Evolutionary conservation across 2,888 invertebrate species (phyloP).

Genomic region (Frankliniella intonsa): DNA sequence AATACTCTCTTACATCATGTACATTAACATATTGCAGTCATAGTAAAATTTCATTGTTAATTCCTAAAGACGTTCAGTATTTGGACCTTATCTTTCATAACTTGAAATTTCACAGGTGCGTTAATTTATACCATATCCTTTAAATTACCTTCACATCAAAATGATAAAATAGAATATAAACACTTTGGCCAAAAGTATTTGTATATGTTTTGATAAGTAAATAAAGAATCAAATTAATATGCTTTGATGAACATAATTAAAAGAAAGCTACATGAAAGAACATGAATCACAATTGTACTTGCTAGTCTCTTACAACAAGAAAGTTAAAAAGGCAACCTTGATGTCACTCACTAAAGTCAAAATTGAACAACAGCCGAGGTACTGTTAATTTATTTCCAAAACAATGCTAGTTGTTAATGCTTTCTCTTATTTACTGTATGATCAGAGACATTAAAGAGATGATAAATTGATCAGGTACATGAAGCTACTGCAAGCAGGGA

Average conservation of each 20-base stretch:
- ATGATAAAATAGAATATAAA: constrained; percentile 16
- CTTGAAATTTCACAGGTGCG: constrained; percentile 6
- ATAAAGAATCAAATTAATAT: background rate
- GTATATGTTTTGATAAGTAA: background rate
- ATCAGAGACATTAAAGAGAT: background rate
- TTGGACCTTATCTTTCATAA: background rate
- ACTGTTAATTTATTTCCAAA: too few species aligned
- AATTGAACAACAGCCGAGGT: too few species aligned
- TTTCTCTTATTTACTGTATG: too few species aligned
- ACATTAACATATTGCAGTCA: background rate
- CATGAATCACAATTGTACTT: constrained; percentile 4
- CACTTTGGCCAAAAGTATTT: background rate
- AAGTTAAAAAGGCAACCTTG: background rate
- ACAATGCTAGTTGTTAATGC: too few species aligned
- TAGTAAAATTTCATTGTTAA: background rate
- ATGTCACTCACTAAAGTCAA: background rate
- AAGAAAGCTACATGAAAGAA: background rate
- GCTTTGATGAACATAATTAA: background rate
- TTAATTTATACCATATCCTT: background rate
- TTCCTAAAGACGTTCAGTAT: background rate
- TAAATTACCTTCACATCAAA: background rate
- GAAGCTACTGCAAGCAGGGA: background rate
- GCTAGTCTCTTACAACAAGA: constrained; percentile 10
- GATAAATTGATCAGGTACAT: background rate
- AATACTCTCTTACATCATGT: background rate